Percentiles rank a stretch among this genome's conserved stretches.
Evolutionary conservation across 1,140 invertebrate species (phyloP).

Genomic region (Zaprionus inermis): DNA sequence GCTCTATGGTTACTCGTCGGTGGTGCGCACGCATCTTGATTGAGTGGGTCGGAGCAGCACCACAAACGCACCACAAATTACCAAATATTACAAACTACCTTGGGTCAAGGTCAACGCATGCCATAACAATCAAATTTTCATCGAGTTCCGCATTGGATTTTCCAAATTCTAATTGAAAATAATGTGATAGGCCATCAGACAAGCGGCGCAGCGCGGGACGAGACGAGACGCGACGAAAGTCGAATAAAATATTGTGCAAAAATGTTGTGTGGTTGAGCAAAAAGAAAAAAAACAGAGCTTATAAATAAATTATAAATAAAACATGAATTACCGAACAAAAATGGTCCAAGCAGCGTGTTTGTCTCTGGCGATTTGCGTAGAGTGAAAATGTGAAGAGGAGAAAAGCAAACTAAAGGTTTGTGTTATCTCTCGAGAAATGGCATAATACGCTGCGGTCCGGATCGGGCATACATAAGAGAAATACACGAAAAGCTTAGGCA

Average conservation of each 20-base stretch:
- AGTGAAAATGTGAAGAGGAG: constrained; percentile 9
- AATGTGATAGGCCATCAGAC: constrained; percentile 68
- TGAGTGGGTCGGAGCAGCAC: constrained; percentile 36
- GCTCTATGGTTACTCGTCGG: constrained; percentile 75
- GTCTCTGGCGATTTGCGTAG: constrained; percentile 38
- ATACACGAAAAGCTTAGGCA: constrained; percentile 8
- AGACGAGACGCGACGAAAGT: constrained; percentile 20
- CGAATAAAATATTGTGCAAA: constrained; percentile 60
- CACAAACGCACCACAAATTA: constrained; percentile 31
- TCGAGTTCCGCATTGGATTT: constrained; percentile 33
- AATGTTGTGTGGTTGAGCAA: constrained; percentile 42
- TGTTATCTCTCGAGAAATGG: constrained; percentile 28
- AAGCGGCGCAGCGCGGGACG: constrained; percentile 2
- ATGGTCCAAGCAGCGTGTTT: constrained; percentile 41
- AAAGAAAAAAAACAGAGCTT: constrained; percentile 57
- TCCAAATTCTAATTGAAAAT: constrained; percentile 69
- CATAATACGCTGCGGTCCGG: constrained; percentile 46
- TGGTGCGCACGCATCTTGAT: constrained; percentile 64
- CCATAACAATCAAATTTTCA: constrained; percentile 52
- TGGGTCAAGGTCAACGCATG: constrained; percentile 65
- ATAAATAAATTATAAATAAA: constrained; percentile 82
- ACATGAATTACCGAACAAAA: constrained; percentile 65
- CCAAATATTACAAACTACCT: constrained; percentile 59
- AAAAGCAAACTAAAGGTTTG: constrained; percentile 9
- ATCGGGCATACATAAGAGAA: constrained; percentile 6